Base-by-base conservation (phyloP, 2,113 vertebrate species). In the Pteronura brasiliensis region DNA sequence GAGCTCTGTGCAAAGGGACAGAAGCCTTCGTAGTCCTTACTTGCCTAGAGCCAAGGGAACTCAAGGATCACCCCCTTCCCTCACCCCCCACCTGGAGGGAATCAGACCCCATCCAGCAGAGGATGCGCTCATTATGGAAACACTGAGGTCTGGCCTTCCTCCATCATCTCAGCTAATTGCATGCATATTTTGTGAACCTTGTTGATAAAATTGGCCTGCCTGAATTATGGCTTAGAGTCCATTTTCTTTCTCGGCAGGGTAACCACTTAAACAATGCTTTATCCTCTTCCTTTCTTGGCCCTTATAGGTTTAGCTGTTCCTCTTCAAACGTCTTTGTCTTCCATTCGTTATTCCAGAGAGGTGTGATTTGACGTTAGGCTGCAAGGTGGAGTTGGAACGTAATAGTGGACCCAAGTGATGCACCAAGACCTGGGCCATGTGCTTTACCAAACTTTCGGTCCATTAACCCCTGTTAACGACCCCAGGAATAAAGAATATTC, bases 371-470 rank as follows among this genome's bases (percentile, higher is more conserved):
- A n/a, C 13, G 29, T 72, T 36, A 13, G 34, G 31, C 44, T 4
- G 27, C 0, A 1, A 23, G 15, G 34, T 36, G 4, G 39, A n/a
- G 7, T 0, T 20, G 29, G 12, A 71, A 42, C 42, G 13, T 12
- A 2, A 52, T 1, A 0, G 0, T 15, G 34, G 20, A 13, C 15
- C 44, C 36, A 25, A 1, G 1, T 0, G 55, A 55, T 3, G 36
- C 8, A 11, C 14, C 29, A 5, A 20, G 59, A 59, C 29, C 49
- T 2, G 27, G 13, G 39, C 27, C 44, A 29, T n/a, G 39, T 44
- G 23, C 31, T 21, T 57, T 25, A 8, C 6, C 42, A 10, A 0
- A 42, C 11, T 1, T 10, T 6, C 25, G 34, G 3, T n/a, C 21
- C 9, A 25, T 21, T 57, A 12, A 8, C 0, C 55, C 55, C 67